A percentile compares a stretch with the other conserved stretches of the same genome.
phyloP scores from a whole-genome alignment of 23 tunicate species.

The Trididemnum clinides region DNA sequence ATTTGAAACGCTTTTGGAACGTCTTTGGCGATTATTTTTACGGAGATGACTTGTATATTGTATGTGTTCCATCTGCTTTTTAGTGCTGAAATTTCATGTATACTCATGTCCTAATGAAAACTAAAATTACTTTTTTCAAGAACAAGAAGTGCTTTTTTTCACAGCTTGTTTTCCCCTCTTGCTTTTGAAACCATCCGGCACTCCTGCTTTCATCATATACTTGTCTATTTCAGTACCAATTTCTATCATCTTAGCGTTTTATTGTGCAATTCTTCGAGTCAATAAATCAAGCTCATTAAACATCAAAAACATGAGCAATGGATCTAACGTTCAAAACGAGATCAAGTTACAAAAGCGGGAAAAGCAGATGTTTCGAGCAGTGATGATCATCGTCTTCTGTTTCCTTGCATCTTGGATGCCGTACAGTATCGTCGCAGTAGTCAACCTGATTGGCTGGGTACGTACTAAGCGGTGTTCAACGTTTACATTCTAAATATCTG shows the following conservation, averaged over 20 bases:
- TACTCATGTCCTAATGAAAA: no score
- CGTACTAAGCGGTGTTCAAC: background rate
- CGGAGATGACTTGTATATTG: no score
- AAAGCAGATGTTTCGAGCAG: background rate
- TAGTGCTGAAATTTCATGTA: no score
- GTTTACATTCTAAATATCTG: no score
- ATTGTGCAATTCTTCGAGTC: background rate
- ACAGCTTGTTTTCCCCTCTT: no score
- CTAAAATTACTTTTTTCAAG: no score
- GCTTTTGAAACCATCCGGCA: no score
- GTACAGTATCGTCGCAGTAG: background rate
- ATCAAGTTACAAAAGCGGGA: background rate
- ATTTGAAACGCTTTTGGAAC: no score
- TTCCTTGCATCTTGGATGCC: constrained; percentile 10
- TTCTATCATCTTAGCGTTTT: background rate
- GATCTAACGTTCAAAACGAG: background rate
- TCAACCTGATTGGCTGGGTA: background rate
- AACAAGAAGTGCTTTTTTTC: no score
- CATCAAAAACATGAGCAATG: background rate
- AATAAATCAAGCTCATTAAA: background rate
- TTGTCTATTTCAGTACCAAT: background rate
- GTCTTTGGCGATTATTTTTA: no score
- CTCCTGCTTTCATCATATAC: no score
- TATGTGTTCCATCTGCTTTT: no score
- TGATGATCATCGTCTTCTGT: background rate